These are phyloP conservation scores for Scaptodrosophila lebanonensis DNA, from an alignment of 1,140 invertebrate genomes.

Conservation along the genomic window DNA sequence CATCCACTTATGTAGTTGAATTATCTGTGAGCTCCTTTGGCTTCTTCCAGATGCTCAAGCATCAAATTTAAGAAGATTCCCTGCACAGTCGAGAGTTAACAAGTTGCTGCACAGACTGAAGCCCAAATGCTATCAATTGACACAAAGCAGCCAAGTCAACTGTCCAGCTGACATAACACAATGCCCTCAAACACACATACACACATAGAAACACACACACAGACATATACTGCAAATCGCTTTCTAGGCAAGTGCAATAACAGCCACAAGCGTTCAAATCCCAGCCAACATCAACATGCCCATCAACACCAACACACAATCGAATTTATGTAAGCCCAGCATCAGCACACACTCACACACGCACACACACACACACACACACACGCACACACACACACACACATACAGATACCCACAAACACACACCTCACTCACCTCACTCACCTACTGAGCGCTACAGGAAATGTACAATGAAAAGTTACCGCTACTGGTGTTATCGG, in stretches of 20 bases:
- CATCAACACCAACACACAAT: conserved; percentile 38
- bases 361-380: background rate
- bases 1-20: too few relatives aligned
- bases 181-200: conserved; percentile 2
- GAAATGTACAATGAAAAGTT: background rate
- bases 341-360: background rate
- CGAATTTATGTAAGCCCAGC: conserved; percentile 54
- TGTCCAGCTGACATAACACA: conserved; percentile 17
- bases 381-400: too few relatives aligned
- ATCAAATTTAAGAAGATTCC: too few relatives aligned
- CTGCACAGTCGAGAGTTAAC: background rate
- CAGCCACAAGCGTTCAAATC: too few relatives aligned
- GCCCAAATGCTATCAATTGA: conserved; percentile 29
- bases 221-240: conserved; percentile 37
- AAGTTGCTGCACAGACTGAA: conserved; percentile 5
- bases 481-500: conserved; percentile 25
- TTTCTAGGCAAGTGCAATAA: conserved; percentile 52
- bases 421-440: too few relatives aligned
- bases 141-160: conserved; percentile 37
- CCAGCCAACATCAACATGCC: conserved; percentile 27
- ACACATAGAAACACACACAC: background rate
- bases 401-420: too few relatives aligned
- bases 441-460: too few relatives aligned
- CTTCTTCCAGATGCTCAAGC: too few relatives aligned
- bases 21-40: too few relatives aligned